Base-by-base conservation (phyloP, 2,113 vertebrate species). In the Canis aureus region DNA sequence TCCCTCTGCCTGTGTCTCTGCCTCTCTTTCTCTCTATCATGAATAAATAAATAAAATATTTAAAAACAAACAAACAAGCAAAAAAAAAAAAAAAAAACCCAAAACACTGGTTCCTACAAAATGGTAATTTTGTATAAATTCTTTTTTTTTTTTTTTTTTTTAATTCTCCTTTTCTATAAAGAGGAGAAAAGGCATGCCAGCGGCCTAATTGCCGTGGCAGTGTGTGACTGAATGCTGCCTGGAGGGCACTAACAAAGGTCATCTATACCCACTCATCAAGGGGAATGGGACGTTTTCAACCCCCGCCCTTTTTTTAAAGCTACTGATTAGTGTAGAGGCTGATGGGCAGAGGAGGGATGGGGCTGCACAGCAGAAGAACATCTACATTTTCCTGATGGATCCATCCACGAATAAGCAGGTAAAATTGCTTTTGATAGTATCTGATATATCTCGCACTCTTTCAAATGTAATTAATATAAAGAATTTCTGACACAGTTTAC, bases 351-450 rank as follows among this genome's bases (percentile, higher is more conserved):
- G n/a, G 3, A 22, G 15, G 20, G 25, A 13, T 35, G 43, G 38
- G 12, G 78, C 6, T 43, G 25, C 43, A 10, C 1, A 51, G 62
- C 7, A 82, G 5, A 86, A 29, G 15, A 29, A 49, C 62, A 71
- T 32, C 83, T 80, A 60, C 49, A 64, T 43, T 88, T 81, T 96
- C 64, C 27, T 95, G 55, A 78, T 62, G 8, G 6, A n/a, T 17
- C 19, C 38, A 71, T 25, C 17, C 88, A 78, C 43, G 67, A 84
- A 73, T 19, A 55, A 92, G 89, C 23, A 85, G 12, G 19, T 71
- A 27, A 94, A 87, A 91, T 7, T 80, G 25, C 32, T 84, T 87
- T 96, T 66, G 84, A 84, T 64, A 76, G 62, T 80, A 95, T 71
- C 82, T 91, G 59, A 86, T 38, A 89, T 38, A 85, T 74, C n/a